Evolutionary conservation across 2,113 vertebrate genomes (phyloP).

Genomic region (Ahaetulla prasina): DNA sequence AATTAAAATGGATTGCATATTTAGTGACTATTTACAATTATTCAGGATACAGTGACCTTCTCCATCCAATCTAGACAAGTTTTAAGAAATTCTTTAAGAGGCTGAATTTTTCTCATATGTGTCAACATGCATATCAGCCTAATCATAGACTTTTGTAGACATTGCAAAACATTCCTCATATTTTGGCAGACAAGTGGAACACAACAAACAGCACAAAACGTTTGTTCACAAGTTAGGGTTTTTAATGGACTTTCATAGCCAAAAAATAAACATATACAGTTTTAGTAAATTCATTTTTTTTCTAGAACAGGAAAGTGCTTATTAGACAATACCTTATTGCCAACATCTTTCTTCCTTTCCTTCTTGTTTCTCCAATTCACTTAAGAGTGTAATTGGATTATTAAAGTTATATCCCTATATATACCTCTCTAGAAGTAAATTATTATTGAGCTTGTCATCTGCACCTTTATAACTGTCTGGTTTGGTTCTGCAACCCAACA

Average conservation of each 20-base stretch:
- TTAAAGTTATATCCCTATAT: background rate
- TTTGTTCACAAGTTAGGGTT: background rate
- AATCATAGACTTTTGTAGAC: conserved; percentile 4
- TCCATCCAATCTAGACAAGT: conserved; percentile 24
- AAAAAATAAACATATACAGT: conserved; percentile 1
- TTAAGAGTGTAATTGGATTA: background rate
- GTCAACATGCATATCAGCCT: background rate
- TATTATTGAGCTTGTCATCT: too few species aligned
- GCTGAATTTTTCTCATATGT: conserved; percentile 1
- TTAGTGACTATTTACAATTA: conserved; percentile 14
- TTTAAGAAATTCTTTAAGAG: conserved; percentile 13
- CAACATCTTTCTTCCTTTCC: background rate
- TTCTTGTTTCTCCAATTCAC: background rate
- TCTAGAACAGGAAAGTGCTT: background rate
- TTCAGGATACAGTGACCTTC: conserved; percentile 7
- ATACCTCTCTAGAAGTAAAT: background rate
- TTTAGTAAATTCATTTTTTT: background rate
- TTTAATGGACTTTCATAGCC: background rate
- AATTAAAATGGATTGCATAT: conserved; percentile 7
- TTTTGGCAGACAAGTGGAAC: conserved; percentile 19
- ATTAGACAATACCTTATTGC: background rate
- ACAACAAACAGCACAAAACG: conserved; percentile 13
- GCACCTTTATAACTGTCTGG: too few species aligned
- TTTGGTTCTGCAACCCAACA: too few species aligned
- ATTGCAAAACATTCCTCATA: conserved; percentile 3